Percentiles rank a stretch among this genome's conserved stretches.
Conservation (phyloP, 2,113 vertebrate genomes). For the Ginglymostoma cirratum region DNA sequence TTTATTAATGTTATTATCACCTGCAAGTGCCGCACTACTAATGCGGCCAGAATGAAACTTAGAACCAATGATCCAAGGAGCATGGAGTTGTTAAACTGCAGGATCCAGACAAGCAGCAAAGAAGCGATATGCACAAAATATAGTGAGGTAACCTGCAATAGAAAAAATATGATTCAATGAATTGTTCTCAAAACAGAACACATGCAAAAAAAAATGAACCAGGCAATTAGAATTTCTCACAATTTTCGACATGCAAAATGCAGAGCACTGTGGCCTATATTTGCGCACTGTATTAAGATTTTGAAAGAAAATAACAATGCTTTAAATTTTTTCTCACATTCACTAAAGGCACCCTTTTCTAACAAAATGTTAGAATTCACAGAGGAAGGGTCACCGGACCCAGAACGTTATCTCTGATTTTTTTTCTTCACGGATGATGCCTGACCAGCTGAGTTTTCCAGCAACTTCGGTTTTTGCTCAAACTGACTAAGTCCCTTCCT, state of each 20-base stretch:
- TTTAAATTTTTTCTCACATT: background rate
- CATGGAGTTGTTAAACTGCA: conserved; percentile 96
- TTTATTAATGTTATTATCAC: conserved; percentile 50
- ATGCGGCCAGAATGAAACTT: conserved; percentile 79
- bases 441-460: too few relatives aligned
- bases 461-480: background rate
- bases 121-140: conserved; percentile 74
- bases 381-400: background rate
- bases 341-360: background rate
- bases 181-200: background rate
- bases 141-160: conserved; percentile 67
- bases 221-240: background rate
- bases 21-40: conserved; percentile 76
- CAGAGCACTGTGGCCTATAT: background rate
- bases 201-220: background rate
- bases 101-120: conserved; percentile 76
- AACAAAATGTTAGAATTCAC: background rate
- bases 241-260: background rate
- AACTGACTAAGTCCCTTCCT: background rate
- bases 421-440: too few relatives aligned
- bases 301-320: background rate
- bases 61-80: conserved; percentile 84
- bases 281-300: background rate
- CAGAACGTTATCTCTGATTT: too few relatives aligned
- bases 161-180: conserved; percentile 30